Base-by-base conservation (phyloP, 1,140 invertebrate species). In the Caerostris extrusa region DNA sequence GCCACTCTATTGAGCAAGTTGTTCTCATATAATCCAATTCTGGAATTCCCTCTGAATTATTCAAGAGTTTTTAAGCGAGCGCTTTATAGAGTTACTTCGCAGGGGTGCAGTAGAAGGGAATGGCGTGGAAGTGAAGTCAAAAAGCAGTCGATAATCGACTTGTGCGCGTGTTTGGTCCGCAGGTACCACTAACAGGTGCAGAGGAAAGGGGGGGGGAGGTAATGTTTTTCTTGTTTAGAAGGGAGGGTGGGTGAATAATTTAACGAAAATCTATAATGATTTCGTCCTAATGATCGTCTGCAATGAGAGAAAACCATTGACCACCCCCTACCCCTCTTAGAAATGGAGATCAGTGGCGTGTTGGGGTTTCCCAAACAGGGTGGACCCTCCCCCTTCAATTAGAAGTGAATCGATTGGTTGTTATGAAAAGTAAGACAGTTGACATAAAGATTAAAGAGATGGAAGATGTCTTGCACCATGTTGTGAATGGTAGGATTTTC, bases 21-120 rank as follows among this genome's bases (percentile, higher is more conserved):
- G 82, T 58, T 58, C 57, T 57, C 8, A 58, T 85, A 85, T 58
- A 85, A 85, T 85, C 82, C 55, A 85, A 85, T 85, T 85, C 82
- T 57, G 17, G 55, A 85, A 85, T 85, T 17, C 14, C 14, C 17
- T 85, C 14, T 85, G 82, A 58, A 85, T 85, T 85, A 85, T 85
- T 85, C 82, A 85, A 58, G 55, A 85, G 82, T 85, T 85, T 82
- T 85, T 58, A 58, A 85, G 82, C 71, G 57, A 85, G n/a, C 57
- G 57, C 19, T 85, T 85, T 58, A 85, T 85, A 85, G 71, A 77
- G 71, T 77, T 77, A 77, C 71, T 77, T 77, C 53, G 12, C 17
- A 64, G 10, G 61, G 34, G 71, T 19, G 53, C 5, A 19, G 6
- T 2, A 19, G 6, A 34, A 34, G 19, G 71, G 34, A 12, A 34